Conservation (phyloP, 2,797 vertebrate species). For the Sebastes vulpes region DNA sequence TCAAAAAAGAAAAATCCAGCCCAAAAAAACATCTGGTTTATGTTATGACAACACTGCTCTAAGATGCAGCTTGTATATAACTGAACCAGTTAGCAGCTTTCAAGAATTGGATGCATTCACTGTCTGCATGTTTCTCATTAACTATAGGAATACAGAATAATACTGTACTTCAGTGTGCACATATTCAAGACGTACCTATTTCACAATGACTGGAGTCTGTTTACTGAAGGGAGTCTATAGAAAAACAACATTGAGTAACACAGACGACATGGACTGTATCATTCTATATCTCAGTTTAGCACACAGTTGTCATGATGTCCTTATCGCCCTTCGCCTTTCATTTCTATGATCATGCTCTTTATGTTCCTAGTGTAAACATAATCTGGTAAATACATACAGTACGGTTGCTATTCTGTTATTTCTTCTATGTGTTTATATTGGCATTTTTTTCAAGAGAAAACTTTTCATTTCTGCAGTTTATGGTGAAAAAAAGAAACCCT, state of each 20-base stretch:
- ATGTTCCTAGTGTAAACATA: neutral
- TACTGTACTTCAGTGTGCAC: constrained; percentile 24
- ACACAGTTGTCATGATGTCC: neutral
- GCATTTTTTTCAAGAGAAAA: neutral
- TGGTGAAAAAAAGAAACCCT: neutral
- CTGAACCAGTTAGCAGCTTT: constrained; percentile 57
- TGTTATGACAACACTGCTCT: constrained; percentile 69
- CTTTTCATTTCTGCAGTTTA: neutral
- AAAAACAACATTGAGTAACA: neutral
- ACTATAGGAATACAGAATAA: constrained; percentile 24
- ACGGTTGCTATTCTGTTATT: neutral
- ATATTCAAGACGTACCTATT: constrained; percentile 30
- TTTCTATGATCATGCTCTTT: neutral
- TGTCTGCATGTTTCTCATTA: constrained; percentile 64
- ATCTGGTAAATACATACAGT: neutral
- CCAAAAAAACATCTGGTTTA: constrained; percentile 70
- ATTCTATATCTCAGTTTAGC: neutral
- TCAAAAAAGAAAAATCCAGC: constrained; percentile 23
- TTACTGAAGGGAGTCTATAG: constrained; percentile 4
- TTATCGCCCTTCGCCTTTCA: neutral
- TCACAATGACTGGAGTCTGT: constrained; percentile 11
- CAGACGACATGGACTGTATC: neutral
- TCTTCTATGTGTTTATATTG: neutral
- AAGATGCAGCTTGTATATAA: constrained; percentile 61
- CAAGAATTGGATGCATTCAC: constrained; percentile 52